Evolutionary conservation across 1,140 invertebrate species (phyloP).

Genomic region (Hesperophylax magnus): DNA sequence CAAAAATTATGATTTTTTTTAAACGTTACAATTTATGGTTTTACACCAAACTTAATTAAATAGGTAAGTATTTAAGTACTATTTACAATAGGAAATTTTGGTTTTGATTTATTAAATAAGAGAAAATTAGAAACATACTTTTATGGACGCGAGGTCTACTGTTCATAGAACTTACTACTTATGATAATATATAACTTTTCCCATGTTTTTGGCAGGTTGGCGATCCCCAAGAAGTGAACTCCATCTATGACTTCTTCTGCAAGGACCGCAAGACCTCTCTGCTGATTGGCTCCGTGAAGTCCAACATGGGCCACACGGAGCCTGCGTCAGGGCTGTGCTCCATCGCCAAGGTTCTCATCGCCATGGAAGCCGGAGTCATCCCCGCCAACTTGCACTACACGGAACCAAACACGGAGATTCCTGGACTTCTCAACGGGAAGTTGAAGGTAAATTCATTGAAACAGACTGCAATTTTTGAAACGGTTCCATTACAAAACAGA

Average conservation of each 20-base stretch:
- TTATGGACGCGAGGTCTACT: too few species aligned
- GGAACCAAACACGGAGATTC: conserved; percentile 90
- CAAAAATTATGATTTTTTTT: too few species aligned
- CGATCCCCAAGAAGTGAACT: conserved; percentile 96
- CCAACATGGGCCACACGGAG: conserved; percentile 98
- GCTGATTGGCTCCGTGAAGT: conserved; percentile 95
- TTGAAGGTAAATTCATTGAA: conserved; percentile 74
- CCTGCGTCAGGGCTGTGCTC: conserved; percentile 93
- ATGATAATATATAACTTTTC: too few species aligned
- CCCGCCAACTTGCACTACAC: conserved; percentile 93
- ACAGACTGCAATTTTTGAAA: too few species aligned
- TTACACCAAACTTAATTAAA: too few species aligned
- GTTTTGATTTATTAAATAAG: too few species aligned
- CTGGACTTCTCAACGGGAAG: conserved; percentile 87
- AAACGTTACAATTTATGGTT: too few species aligned
- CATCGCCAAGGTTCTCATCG: conserved; percentile 90
- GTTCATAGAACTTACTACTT: too few species aligned
- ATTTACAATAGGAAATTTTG: too few species aligned
- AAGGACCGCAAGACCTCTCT: conserved; percentile 84
- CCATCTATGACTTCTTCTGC: conserved; percentile 94
- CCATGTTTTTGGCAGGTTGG: conserved; percentile 73
- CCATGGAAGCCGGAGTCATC: conserved; percentile 90
- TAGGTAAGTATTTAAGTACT: too few species aligned
- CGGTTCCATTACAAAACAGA: too few species aligned
- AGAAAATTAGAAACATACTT: too few species aligned